Base-by-base conservation (phyloP, 2,888 invertebrate species). In the Cepaea hortensis region DNA sequence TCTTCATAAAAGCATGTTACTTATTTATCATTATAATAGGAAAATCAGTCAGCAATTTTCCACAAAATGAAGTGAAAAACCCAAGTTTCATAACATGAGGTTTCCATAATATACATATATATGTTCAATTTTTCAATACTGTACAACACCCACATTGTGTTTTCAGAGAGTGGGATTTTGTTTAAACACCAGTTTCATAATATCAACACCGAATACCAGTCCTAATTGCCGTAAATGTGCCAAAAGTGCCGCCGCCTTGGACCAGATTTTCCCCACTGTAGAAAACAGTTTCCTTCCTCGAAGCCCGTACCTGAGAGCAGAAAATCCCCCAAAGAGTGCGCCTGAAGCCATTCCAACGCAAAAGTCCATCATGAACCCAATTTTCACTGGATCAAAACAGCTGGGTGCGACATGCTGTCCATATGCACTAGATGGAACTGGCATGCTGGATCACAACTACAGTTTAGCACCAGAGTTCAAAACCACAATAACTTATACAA, bases 281-380 rank as follows among this genome's bases (percentile, higher is more conserved):
- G 97, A 97, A 81, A 99, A 96, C 85, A 99, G 95, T 95, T 99
- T 98, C 91, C 97, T 95, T 68, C 99, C 98, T 95, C 99, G 96
- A 79, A 98, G 95, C 85, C 99, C 98, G 94, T 97, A 98, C 98
- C 98, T 97, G 90, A 99, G 95, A 81, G 98, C 98, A 81, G 97
- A 96, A 94, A 98, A 98, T 91, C 99, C 99, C 83, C 99, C 99
- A 94, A 99, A 98, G 88, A 99, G 94, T 9, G 97, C 98, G 61
- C 99, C 99, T 91, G 98, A 98, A 65, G 98, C 98, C 96, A 98
- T 96, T 88, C 99, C 99, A 89, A 99, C 98, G 94, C 97, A 98
- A 95, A 98, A 98, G 85, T 99, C 99, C 93, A 99, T 97, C 95
- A 97, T 96, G 94, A 99, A 99, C 20, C 99, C 99, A 95, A 98